Evolutionary conservation across 2,888 invertebrate species (phyloP).

Genomic region (Glaucopsyche alexis): DNA sequence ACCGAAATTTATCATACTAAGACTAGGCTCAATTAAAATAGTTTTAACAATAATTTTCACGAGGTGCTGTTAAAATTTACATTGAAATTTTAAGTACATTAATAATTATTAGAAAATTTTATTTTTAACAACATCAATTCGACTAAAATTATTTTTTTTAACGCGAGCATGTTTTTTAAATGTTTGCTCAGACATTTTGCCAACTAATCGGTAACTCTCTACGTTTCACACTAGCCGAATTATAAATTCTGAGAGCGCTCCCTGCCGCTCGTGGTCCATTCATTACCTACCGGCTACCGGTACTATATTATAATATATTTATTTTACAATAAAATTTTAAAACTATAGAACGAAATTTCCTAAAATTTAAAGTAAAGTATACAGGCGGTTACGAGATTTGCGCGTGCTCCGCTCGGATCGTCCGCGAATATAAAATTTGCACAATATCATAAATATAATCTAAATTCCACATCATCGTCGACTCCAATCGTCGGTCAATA

Average conservation of each 20-base stretch:
- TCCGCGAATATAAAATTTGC: not conserved
- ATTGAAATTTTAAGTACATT: slow-evolving; percentile 78
- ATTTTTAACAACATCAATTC: slow-evolving; percentile 77
- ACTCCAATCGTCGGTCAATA: not conserved
- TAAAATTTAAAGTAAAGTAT: slow-evolving; percentile 58
- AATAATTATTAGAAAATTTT: slow-evolving; percentile 72
- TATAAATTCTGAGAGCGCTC: slow-evolving; percentile 74
- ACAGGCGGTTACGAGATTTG: slow-evolving; percentile 44
- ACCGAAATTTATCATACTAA: slow-evolving; percentile 73
- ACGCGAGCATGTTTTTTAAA: slow-evolving; percentile 74
- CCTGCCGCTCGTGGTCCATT: slow-evolving; percentile 72
- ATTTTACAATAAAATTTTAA: slow-evolving; percentile 79
- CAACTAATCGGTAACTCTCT: slow-evolving; percentile 70
- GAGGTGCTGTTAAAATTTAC: slow-evolving; percentile 75
- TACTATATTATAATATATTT: slow-evolving; percentile 56
- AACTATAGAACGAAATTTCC: slow-evolving; percentile 77
- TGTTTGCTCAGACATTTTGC: slow-evolving; percentile 76
- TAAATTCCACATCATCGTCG: not conserved
- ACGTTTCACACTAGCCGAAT: slow-evolving; percentile 66
- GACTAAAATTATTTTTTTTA: slow-evolving; percentile 71
- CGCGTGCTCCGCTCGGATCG: slow-evolving; percentile 35
- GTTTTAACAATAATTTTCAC: slow-evolving; percentile 67
- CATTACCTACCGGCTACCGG: slow-evolving; percentile 67
- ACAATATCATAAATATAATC: slow-evolving; percentile 2
- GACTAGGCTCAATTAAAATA: slow-evolving; percentile 77